Conservation (phyloP, 2,113 vertebrate genomes). For the Corydoras maculifer region DNA sequence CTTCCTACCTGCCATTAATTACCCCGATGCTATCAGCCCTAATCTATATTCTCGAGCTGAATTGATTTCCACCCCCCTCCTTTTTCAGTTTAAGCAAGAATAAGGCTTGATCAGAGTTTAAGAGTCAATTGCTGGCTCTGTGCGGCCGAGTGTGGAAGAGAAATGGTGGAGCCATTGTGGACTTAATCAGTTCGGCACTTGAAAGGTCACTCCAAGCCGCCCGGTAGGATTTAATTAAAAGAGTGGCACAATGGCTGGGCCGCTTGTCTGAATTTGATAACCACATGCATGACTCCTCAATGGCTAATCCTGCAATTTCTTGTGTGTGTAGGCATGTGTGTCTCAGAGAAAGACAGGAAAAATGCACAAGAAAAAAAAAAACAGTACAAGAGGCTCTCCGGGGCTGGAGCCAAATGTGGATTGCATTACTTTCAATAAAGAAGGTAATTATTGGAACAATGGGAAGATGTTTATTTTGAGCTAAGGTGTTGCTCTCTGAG, state of each 20-base stretch:
- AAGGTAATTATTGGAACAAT: constrained; percentile 40
- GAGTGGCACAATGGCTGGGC: constrained; percentile 72
- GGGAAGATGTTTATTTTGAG: constrained; percentile 38
- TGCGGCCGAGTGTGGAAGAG: constrained; percentile 66
- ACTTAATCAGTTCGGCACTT: constrained; percentile 73
- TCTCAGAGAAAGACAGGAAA: neutral
- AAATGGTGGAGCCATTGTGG: constrained; percentile 69
- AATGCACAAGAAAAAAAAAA: neutral
- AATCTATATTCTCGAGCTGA: constrained; percentile 73
- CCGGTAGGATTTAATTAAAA: constrained; percentile 76
- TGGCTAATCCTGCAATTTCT: constrained; percentile 76
- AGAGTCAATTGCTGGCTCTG: constrained; percentile 72
- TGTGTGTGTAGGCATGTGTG: neutral
- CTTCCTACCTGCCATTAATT: constrained; percentile 79
- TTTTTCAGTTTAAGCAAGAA: constrained; percentile 47
- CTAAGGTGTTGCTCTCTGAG: constrained; percentile 14
- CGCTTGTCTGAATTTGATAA: constrained; percentile 70
- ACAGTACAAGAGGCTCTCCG: constrained; percentile 16
- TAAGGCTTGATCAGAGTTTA: constrained; percentile 60
- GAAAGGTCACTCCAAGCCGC: constrained; percentile 71
- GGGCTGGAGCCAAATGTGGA: constrained; percentile 37
- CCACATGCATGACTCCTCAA: constrained; percentile 63
- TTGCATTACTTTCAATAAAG: constrained; percentile 39
- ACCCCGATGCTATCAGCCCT: constrained; percentile 77
- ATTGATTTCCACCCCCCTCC: constrained; percentile 67